These are phyloP conservation scores for Tapirus terrestris DNA, from an alignment of 2,113 vertebrate genomes.

Conservation along the genomic window DNA sequence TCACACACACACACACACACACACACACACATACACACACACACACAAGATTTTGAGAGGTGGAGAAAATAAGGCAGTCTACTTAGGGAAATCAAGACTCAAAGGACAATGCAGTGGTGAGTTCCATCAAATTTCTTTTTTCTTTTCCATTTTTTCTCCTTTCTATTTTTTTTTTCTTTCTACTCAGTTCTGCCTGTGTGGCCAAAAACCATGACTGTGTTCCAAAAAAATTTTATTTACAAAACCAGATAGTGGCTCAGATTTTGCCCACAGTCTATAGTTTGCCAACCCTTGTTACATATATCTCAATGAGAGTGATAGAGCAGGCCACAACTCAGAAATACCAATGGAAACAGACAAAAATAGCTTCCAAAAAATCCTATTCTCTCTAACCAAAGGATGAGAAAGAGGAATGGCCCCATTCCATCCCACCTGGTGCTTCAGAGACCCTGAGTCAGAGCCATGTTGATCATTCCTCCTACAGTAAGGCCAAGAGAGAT, in stretches of 20 bases:
- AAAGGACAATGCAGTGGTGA: not conserved
- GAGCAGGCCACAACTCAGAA: not conserved
- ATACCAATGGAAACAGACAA: not conserved
- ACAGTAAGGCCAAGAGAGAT: not conserved
- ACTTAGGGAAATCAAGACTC: not conserved
- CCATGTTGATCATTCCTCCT: not conserved
- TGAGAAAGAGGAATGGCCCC: not conserved
- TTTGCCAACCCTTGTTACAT: not conserved
- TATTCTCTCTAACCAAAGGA: not conserved
- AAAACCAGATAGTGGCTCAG: not conserved
- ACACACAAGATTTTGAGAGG: not conserved
- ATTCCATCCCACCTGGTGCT: not conserved
- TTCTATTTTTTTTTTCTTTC: not conserved
- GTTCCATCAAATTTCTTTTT: not conserved
- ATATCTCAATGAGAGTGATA: not conserved
- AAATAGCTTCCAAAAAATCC: not conserved
- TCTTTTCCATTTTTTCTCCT: not conserved
- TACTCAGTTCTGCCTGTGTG: not conserved
- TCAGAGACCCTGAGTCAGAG: not conserved
- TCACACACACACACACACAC: too few relatives aligned
- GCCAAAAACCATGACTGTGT: not conserved
- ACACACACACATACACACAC: too few relatives aligned
- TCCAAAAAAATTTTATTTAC: constrained; percentile 27
- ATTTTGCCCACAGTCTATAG: not conserved
- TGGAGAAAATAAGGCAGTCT: not conserved